Percentiles rank a stretch among this genome's conserved stretches.
Evolutionary conservation across 2,797 vertebrate species (phyloP).

Genomic region (Delichon dasypus): DNA sequence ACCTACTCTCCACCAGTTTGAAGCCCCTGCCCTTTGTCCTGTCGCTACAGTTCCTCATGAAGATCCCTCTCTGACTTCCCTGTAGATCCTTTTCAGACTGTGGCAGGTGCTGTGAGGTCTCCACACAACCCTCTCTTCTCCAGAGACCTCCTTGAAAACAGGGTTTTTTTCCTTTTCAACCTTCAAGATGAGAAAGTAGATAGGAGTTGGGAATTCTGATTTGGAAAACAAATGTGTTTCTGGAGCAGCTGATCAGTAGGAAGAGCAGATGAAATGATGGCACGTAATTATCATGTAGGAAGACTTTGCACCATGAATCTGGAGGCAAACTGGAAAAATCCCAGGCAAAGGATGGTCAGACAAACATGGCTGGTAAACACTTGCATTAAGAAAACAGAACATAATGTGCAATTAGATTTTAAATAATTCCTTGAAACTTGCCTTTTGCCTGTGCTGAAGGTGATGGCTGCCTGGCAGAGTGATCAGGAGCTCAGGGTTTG

Average conservation of each 20-base stretch:
- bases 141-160: not conserved
- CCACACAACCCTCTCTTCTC: not conserved
- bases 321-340: not conserved
- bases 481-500: not conserved
- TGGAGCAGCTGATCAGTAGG: not conserved
- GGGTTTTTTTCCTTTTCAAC: not conserved
- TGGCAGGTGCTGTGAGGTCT: not conserved
- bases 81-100: not conserved
- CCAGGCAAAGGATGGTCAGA: not conserved
- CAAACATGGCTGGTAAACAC: not conserved
- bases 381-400: not conserved
- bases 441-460: not conserved
- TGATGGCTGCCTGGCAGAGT: not conserved
- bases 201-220: not conserved
- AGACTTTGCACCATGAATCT: not conserved
- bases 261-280: not conserved
- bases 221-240: not conserved
- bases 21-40: not conserved
- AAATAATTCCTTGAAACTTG: not conserved
- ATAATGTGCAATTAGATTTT: not conserved
- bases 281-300: not conserved
- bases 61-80: fast-evolving
- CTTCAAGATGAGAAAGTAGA: not conserved
- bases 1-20: not conserved
- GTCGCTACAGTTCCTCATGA: not conserved